Conservation (phyloP, 2,797 vertebrate species). For the Sebastes iracundus region DNA sequence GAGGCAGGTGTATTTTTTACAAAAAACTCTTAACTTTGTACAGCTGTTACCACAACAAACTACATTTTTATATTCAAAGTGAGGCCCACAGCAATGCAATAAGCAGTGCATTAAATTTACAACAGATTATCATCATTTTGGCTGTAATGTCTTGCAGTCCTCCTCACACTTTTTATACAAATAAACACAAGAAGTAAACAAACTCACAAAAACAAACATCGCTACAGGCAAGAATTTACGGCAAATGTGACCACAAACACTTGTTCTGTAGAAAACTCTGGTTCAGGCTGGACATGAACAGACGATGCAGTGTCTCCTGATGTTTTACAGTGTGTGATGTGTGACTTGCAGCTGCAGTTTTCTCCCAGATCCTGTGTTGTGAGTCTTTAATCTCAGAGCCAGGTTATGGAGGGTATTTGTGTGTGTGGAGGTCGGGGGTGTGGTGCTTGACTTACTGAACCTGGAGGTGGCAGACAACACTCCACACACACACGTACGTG, state of each 20-base stretch:
- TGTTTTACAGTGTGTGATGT: slow-evolving; percentile 51
- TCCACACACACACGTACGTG: slow-evolving; percentile 40
- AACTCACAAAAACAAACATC: not conserved
- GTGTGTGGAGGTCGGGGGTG: not conserved
- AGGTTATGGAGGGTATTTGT: slow-evolving; percentile 2
- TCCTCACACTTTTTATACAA: not conserved
- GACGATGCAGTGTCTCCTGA: slow-evolving; percentile 5
- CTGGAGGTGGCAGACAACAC: slow-evolving; percentile 56
- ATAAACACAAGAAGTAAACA: slow-evolving; percentile 5
- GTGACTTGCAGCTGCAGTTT: slow-evolving; percentile 29
- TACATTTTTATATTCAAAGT: not conserved
- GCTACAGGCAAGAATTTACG: not conserved
- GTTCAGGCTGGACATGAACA: slow-evolving; percentile 5
- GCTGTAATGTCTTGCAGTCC: not conserved
- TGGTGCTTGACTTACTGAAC: slow-evolving; percentile 45
- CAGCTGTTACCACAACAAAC: not conserved
- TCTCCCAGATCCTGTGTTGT: slow-evolving; percentile 4
- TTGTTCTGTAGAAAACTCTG: not conserved
- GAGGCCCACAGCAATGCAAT: not conserved
- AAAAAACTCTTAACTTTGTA: not conserved
- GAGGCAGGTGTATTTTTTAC: not conserved
- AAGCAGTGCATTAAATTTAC: not conserved
- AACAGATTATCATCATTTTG: not conserved
- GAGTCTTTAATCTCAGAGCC: slow-evolving; percentile 18
- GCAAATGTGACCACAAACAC: not conserved